Evolutionary conservation across 2,113 vertebrate genomes (phyloP), one percentile per base, ranked within the genome.

Genomic region (Vulpes ferrilata): DNA sequence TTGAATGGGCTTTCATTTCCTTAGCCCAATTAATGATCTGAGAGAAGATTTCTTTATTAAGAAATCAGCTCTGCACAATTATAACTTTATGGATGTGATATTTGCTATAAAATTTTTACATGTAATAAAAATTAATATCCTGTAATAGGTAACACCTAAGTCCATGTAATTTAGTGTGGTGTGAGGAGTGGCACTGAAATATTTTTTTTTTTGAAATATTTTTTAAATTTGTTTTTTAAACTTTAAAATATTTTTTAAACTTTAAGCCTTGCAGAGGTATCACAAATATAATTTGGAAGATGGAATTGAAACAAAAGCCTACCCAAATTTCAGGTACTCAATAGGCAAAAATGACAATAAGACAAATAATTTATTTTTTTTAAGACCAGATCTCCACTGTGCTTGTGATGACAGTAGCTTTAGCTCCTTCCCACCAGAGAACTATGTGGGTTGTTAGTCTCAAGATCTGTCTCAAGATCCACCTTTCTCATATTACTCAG

Each of bases 61-160:
- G 90, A 89, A 92, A 86, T 83, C 55, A 51, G 88, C 64, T 65
- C 10, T 95, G 35, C 69, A 88, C 73, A 87, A 48, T 92, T 32
- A 71, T 25, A 83, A n/a, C 43, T 84, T 35, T 25, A 11, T 73
- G 32, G 19, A 17, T 71, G 35, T 51, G 32, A 76, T 35, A 38
- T 27, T 7, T 7, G 1, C 73, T 82, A 4, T 71, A 69, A 62
- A 53, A 38, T 10, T 32, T 48, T 78, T 83, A 17, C 16, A 23
- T 19, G 27, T 67, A 27, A 86, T 93, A 95, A 94, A 86, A 93
- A 20, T 78, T n/a, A 25, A 5, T 59, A 17, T 84, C 48, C 69
- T 76, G 1, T 76, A 69, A 92, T 85, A 27, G 15, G 71, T 48
- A 62, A 84, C 11, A 51, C 4, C 59, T 23, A 55, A 57, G 30